phyloP scores from a whole-genome alignment of 2,113 vertebrate genomes.

The Pithys albifrons region DNA sequence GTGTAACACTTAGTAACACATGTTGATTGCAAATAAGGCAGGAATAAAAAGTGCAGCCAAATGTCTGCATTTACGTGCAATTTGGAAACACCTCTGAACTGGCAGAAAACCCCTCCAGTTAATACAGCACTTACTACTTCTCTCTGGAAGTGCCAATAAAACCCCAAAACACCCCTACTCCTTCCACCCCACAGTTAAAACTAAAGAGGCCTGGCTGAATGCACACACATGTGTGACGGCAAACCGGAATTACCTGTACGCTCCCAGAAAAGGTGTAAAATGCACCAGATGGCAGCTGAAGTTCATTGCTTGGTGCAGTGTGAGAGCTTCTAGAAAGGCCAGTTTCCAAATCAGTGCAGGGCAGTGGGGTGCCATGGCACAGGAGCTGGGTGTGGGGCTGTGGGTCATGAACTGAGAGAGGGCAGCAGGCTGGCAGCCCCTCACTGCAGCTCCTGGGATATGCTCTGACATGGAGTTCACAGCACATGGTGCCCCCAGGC shows the following conservation, averaged over 20 bases:
- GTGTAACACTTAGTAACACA: background rate
- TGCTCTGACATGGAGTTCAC: background rate
- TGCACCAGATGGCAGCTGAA: background rate
- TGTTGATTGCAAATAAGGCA: background rate
- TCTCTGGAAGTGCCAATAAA: background rate
- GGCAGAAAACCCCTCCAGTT: background rate
- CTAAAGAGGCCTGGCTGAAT: background rate
- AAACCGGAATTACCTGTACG: background rate
- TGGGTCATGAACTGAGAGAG: accelerated
- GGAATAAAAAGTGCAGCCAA: background rate
- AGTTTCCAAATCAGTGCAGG: background rate
- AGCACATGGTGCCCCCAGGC: background rate
- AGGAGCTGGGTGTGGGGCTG: background rate
- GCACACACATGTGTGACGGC: background rate
- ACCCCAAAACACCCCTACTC: background rate
- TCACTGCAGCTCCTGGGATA: background rate
- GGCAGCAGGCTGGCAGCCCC: background rate
- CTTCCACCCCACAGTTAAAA: background rate
- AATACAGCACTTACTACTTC: background rate
- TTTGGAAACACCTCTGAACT: background rate
- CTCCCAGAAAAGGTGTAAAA: background rate
- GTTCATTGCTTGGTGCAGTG: background rate
- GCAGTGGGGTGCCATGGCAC: background rate
- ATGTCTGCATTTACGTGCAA: background rate
- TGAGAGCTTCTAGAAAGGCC: background rate